phyloP scores from a whole-genome alignment of 2,888 invertebrate species.

The Harpalus rufipes region DNA sequence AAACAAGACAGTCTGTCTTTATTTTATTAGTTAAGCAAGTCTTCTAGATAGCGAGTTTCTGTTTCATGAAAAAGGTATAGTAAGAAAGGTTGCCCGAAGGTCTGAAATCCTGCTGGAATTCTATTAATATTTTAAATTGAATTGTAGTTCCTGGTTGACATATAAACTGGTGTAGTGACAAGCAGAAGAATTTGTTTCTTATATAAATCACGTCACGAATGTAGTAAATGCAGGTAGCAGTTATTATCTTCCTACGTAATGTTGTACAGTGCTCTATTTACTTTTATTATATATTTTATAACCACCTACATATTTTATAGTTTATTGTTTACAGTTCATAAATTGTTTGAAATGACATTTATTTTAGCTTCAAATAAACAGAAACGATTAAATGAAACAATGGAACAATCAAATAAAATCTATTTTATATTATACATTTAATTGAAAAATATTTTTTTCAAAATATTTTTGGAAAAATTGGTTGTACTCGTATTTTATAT shows the following conservation, averaged over 20 bases:
- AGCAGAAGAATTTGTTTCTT: constrained; percentile 27
- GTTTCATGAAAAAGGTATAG: neutral
- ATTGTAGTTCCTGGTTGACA: constrained; percentile 37
- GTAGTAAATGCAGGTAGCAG: constrained; percentile 15
- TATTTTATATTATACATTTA: no score
- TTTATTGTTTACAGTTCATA: neutral
- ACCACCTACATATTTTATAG: neutral
- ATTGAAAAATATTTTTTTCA: no score
- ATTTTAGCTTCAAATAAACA: no score
- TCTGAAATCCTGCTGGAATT: constrained; percentile 10
- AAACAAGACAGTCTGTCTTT: neutral
- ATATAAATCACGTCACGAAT: constrained; percentile 30
- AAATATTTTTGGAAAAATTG: no score
- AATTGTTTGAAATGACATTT: neutral
- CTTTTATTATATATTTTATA: neutral
- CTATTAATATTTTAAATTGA: constrained; percentile 48
- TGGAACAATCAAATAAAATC: no score
- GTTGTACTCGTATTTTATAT: no score
- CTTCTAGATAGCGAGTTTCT: neutral
- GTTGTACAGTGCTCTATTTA: neutral
- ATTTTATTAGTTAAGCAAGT: neutral
- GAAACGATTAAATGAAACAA: no score
- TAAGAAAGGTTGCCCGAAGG: neutral
- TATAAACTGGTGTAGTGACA: constrained; percentile 39
- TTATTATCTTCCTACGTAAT: neutral